Base-by-base conservation (phyloP, 2,797 vertebrate genomes). In the Neopelma chrysocephalum region DNA sequence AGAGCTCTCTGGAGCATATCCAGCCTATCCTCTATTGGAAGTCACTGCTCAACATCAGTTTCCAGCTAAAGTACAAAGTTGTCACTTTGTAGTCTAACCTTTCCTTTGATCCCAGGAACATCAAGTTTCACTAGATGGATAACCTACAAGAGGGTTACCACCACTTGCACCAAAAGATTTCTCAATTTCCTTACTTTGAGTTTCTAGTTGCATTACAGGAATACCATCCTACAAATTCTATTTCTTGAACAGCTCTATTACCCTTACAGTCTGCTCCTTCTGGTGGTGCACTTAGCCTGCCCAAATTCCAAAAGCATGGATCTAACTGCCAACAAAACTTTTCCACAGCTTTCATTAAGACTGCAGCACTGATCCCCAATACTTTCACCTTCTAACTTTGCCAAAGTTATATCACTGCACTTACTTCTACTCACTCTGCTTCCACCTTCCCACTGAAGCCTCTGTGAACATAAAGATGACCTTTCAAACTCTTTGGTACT, bases 381-480 rank as follows among this genome's bases (percentile, higher is more conserved):
- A 62, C 4, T 69, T 79, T 11, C 0, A 2, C 20, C 36, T 82
- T 87, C 23, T 16, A 69, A 3, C 26, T 69, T 34, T 0, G 1
- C 11, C 15, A 22, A 13, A 11, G 22, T 56, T 73, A 8, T 12
- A 82, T 10, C 25, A 45, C 54, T 78, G 29, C 23, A 31, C 12
- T 51, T 36, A 48, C 2, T 75, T 27, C 36, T 69, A 17, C 34
- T 56, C 29, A 36, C 45, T 42, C 77, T 73, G 26, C 10, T 51
- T 56, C 12, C 10, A 54, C 25, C 8, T 54, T 58, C 16, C 18
- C 21, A 57, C 6, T 14, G 12, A 82, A 82, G 29, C 29, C 18
- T 70, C 51, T 47, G 15, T 3, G 6, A 60, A 32, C 12, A 31
- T 16, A 68, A 71, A 58, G 9, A n/a, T 2, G 1, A 60, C 21